These are phyloP conservation scores for Psix sp. DNA, from an alignment of 1,140 invertebrate genomes.

Conservation along the genomic window DNA sequence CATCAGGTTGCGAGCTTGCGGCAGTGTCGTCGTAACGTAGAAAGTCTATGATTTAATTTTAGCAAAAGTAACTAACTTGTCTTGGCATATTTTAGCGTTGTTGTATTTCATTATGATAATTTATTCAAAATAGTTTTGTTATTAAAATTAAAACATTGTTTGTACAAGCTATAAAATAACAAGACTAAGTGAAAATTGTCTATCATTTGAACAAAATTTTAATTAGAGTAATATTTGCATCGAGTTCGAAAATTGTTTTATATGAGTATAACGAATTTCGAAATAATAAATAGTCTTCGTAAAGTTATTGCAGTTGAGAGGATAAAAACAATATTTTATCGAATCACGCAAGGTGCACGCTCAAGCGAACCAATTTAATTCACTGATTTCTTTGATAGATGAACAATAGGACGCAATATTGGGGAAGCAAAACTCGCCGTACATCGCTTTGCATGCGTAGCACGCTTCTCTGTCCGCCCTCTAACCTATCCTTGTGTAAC, in stretches of 20 bases:
- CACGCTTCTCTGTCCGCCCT: conserved; percentile 56
- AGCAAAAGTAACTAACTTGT: conserved; percentile 43
- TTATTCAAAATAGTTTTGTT: conserved; percentile 25
- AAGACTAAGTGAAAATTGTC: too few species aligned
- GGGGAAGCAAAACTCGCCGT: conserved; percentile 30
- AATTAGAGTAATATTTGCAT: too few species aligned
- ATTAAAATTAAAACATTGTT: conserved; percentile 17
- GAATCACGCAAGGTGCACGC: conserved; percentile 33
- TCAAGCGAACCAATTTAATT: conserved; percentile 49
- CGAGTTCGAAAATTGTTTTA: too few species aligned
- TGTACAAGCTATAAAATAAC: too few species aligned
- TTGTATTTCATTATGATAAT: conserved; percentile 24
- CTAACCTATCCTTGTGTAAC: conserved; percentile 56
- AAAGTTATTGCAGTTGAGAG: conserved; percentile 2
- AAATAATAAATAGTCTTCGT: too few species aligned
- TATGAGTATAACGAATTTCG: too few species aligned
- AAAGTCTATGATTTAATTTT: conserved; percentile 61
- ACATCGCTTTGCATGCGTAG: conserved; percentile 58
- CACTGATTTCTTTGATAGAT: conserved; percentile 59
- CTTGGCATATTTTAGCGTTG: conserved; percentile 33
- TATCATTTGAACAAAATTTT: not conserved
- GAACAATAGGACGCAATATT: conserved; percentile 44
- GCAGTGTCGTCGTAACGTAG: conserved; percentile 44
- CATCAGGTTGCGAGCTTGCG: conserved; percentile 38
- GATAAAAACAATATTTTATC: conserved; percentile 41